phyloP scores from a whole-genome alignment of 2,888 invertebrate genomes.

The Penaeus monodon region DNA sequence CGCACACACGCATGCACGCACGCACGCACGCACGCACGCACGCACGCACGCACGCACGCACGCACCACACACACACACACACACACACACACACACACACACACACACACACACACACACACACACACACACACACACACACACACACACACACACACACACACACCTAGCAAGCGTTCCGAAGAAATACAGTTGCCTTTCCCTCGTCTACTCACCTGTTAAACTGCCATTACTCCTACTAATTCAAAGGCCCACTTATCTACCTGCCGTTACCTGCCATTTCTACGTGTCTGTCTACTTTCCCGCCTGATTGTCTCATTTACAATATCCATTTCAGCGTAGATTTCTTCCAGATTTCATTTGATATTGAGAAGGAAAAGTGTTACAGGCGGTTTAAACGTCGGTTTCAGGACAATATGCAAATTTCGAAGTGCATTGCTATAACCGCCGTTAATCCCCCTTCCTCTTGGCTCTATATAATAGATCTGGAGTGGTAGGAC shows the following conservation, averaged over 20 bases:
- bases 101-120: constrained; percentile 27
- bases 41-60: constrained; percentile 18
- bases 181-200: too few relatives aligned
- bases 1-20: constrained; percentile 9
- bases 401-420: too few relatives aligned
- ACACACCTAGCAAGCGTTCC: constrained; percentile 1
- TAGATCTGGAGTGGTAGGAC: neutral
- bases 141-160: constrained; percentile 21
- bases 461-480: neutral
- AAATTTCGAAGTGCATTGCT: neutral
- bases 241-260: neutral
- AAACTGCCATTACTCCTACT: neutral
- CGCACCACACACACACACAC: constrained; percentile 20
- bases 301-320: too few relatives aligned
- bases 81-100: constrained; percentile 21
- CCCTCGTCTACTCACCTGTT: neutral
- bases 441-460: neutral
- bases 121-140: constrained; percentile 25
- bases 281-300: too few relatives aligned
- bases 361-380: too few relatives aligned
- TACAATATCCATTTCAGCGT: too few relatives aligned
- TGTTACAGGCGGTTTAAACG: too few relatives aligned
- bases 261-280: too few relatives aligned
- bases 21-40: constrained; percentile 1
- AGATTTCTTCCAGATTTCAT: too few relatives aligned